These are phyloP conservation scores for Vanessa cardui DNA, from an alignment of 2,888 invertebrate species.

Conservation along the genomic window DNA sequence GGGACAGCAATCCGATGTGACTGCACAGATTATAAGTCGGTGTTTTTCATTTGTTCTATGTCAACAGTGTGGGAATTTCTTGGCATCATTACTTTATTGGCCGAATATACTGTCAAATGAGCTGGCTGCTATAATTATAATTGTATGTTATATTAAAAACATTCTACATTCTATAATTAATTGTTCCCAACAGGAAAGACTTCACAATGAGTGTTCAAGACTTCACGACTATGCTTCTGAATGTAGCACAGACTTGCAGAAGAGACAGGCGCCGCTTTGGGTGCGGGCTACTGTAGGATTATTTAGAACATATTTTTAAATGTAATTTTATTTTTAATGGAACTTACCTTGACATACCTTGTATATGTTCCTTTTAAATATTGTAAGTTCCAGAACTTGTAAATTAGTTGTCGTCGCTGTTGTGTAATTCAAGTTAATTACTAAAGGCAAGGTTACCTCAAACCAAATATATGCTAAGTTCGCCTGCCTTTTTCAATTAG, in stretches of 20 bases:
- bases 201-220: slow-evolving; percentile 89
- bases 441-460: no score
- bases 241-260: slow-evolving; percentile 85
- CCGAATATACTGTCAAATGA: no score
- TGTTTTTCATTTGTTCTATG: no score
- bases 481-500: no score
- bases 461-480: no score
- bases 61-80: no score
- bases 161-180: background rate
- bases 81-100: no score
- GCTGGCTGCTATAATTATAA: no score
- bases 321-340: background rate
- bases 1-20: no score
- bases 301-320: slow-evolving; percentile 88
- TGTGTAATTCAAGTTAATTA: no score
- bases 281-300: slow-evolving; percentile 87
- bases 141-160: background rate
- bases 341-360: background rate
- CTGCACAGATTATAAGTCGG: no score
- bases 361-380: background rate
- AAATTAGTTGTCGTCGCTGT: no score
- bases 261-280: slow-evolving; percentile 90
- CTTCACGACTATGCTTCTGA: slow-evolving; percentile 86
- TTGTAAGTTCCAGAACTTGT: background rate
- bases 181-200: slow-evolving; percentile 61